Evolutionary conservation across 2,113 vertebrate species (phyloP), one percentile per base, ranked within the genome.

Genomic region (Saccopteryx leptura): DNA sequence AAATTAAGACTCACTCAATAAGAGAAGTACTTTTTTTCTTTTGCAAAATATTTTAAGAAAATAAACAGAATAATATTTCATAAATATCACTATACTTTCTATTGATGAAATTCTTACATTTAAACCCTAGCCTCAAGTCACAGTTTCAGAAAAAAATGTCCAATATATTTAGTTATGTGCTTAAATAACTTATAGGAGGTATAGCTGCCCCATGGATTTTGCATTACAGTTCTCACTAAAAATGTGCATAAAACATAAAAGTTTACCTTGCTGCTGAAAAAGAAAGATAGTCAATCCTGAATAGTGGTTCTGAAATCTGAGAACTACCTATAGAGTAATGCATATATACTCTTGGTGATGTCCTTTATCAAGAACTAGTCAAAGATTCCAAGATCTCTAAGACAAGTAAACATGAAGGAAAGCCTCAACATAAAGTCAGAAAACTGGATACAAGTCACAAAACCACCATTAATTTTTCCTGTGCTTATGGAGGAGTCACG

Each of bases 311-410:
- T 52, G 24, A 39, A 69, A 46, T 76, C 61, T 33, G 69, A 54
- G n/a, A 88, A 54, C 46, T 58, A 54, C 11, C 28, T n/a, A 33
- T 48, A 19, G 54, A 83, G 26, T 48, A 69, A 39, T 46, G 19
- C 1, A 12, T 5, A 17, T 9, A 48, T 11, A n/a, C 1, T 5
- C 19, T n/a, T 52, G 39, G 52, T 54, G 9, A 65, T 0, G 0
- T 10, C 63, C 39, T 60, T 7, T 28, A 46, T 56, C 46, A 65
- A 54, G 14, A 18, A 17, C 26, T 54, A 9, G 26, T 48, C 15
- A 69, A 78, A 56, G n/a, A 11, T 48, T 84, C 21, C 28, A 28
- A 63, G 15, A 15, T 61, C 19, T 78, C 15, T 3, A 78, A 46
- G n/a, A 28, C 65, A 65, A 46, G n/a, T 46, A n/a, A 48, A 72